A percentile compares a stretch with the other conserved stretches of the same genome.
phyloP scores from a whole-genome alignment of 2,888 invertebrate genomes.

The Yponomeuta plumbellus region DNA sequence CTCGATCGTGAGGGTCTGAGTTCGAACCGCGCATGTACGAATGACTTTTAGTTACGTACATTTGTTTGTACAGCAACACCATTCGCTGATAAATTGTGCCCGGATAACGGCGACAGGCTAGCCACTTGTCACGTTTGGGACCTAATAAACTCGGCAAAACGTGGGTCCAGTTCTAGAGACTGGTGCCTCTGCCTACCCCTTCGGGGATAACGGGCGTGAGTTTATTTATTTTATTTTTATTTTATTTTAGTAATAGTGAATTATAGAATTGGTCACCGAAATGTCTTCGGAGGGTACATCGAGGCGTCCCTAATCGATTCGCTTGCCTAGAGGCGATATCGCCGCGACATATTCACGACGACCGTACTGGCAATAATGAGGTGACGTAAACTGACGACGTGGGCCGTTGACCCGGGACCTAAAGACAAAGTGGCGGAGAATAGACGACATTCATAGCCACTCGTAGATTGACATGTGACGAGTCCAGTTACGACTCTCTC shows the following conservation, averaged over 20 bases:
- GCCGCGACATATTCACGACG: slow-evolving; percentile 46
- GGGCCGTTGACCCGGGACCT: slow-evolving; percentile 51
- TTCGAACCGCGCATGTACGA: too few relatives aligned
- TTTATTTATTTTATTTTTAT: too few relatives aligned
- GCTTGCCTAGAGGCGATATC: slow-evolving; percentile 43
- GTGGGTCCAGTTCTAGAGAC: too few relatives aligned
- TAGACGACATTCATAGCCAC: slow-evolving; percentile 14
- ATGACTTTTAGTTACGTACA: too few relatives aligned
- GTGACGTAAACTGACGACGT: slow-evolving; percentile 51
- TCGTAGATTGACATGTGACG: background rate
- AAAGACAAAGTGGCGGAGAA: slow-evolving; percentile 35
- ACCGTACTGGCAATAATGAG: slow-evolving; percentile 40
- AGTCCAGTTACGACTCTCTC: background rate
- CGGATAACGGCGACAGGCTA: too few relatives aligned
- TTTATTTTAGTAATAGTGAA: slow-evolving; percentile 7
- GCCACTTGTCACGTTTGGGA: too few relatives aligned
- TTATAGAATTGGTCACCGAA: slow-evolving; percentile 35
- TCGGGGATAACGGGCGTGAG: too few relatives aligned
- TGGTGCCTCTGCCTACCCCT: too few relatives aligned
- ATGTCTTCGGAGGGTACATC: slow-evolving; percentile 32
- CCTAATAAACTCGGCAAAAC: too few relatives aligned
- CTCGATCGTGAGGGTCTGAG: too few relatives aligned
- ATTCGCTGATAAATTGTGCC: too few relatives aligned
- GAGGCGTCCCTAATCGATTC: slow-evolving; percentile 57
- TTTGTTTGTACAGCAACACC: too few relatives aligned